Conservation (phyloP, 2,888 invertebrate genomes). For the Caenorhabditis sp. region DNA sequence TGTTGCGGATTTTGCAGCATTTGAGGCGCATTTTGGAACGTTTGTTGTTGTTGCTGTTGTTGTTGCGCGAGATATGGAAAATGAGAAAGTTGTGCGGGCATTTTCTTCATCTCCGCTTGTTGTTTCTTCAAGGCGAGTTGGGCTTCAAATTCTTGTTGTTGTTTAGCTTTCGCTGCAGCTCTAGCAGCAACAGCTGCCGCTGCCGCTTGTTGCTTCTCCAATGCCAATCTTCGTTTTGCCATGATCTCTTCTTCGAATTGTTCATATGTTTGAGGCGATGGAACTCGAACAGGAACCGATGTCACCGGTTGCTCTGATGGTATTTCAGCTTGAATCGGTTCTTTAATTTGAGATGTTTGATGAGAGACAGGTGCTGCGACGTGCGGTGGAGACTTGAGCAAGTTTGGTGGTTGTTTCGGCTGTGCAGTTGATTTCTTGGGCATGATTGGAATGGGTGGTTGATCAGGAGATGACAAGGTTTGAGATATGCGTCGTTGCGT, state of each 20-base stretch:
- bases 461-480: no score
- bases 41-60: background rate
- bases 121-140: background rate
- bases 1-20: background rate
- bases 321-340: background rate
- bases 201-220: background rate
- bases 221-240: background rate
- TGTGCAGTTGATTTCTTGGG: background rate
- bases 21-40: background rate
- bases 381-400: background rate
- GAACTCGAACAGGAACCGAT: background rate
- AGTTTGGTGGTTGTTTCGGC: background rate
- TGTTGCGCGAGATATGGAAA: background rate
- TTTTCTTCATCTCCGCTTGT: background rate
- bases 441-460: no score
- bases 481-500: no score
- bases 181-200: background rate
- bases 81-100: background rate
- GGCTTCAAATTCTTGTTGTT: background rate
- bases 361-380: background rate
- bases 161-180: background rate
- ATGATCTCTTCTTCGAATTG: slow-evolving; percentile 3
- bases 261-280: slow-evolving; percentile 1
- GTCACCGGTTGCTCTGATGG: background rate
- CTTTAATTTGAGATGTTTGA: background rate